Evolutionary conservation across 2,888 invertebrate genomes (phyloP), one percentile per base, ranked within the genome.

Genomic region (Limnephilus auricula): DNA sequence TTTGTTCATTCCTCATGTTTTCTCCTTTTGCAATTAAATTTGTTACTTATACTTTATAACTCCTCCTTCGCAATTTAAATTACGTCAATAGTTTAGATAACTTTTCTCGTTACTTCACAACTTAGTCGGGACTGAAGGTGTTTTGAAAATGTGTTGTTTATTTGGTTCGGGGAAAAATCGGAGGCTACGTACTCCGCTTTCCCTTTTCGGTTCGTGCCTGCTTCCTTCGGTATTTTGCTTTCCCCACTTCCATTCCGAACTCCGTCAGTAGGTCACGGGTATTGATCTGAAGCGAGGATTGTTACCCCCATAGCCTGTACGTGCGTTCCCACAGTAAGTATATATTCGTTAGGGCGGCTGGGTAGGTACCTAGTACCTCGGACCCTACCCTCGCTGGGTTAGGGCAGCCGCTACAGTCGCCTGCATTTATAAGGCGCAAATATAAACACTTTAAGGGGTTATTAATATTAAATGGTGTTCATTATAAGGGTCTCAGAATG

Each of bases 221-320:
- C 78, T 87, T 34, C 65, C n/a, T 65, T 31, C 32, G 32, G 32
- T 65, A 25, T 87, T 87, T 87, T 31, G 34, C 15, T 87, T 87
- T 65, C 65, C 78, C 87, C 18, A 6, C 87, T 30, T 65, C 65
- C 87, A 87, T 78, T 37, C 87, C 37, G 37, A 65, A 78, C 87
- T 78, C 85, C 90, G 90, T 79, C 90, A 90, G 78, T 90, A 90
- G 90, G 90, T 90, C 90, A 90, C 85, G 86, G 90, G 90, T 90
- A 90, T 90, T 90, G 90, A 90, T 90, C 90, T 90, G 90, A 65
- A 87, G 85, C 50, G 50, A 87, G 87, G 65, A 87, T 87, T 87
- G 87, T 87, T 87, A 86, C 87, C 87, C 87, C 87, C 65, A 87
- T 78, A 87, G 87, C 78, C 34, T 78, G 32, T 87, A 87, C 86